phyloP scores from a whole-genome alignment of 2,888 invertebrate genomes.

The Aricia artaxerxes region DNA sequence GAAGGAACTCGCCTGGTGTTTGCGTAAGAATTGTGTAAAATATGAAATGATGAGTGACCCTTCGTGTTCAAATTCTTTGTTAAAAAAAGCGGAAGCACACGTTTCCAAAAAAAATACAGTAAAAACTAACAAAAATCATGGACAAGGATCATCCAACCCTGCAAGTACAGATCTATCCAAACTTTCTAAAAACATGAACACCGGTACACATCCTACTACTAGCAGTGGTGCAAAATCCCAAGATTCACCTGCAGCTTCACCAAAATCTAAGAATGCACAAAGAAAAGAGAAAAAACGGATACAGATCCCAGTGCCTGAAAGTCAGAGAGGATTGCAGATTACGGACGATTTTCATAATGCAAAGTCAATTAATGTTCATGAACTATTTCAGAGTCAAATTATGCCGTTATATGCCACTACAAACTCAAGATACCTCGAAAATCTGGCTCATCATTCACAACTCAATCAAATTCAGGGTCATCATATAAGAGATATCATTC shows the following conservation, averaged over 20 bases:
- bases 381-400: conserved; percentile 56
- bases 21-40: conserved; percentile 3
- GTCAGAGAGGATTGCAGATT: conserved; percentile 42
- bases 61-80: conserved; percentile 23
- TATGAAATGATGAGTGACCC: conserved; percentile 28
- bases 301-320: conserved; percentile 49
- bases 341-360: conserved; percentile 40
- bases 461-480: conserved; percentile 55
- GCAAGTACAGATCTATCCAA: neutral
- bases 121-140: neutral
- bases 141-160: neutral
- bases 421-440: conserved; percentile 66
- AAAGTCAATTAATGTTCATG: conserved; percentile 49
- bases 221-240: conserved; percentile 16
- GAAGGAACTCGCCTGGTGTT: neutral
- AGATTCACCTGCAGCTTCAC: conserved; percentile 12
- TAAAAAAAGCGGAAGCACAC: neutral
- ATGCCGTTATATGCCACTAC: conserved; percentile 58
- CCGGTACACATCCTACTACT: neutral
- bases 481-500: conserved; percentile 46
- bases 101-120: conserved; percentile 7
- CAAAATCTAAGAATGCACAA: conserved; percentile 58
- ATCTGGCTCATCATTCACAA: conserved; percentile 64
- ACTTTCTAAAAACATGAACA: conserved; percentile 32
- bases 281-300: conserved; percentile 62